phyloP scores from a whole-genome alignment of 2,888 invertebrate species.

The Syrista parreyssii region DNA sequence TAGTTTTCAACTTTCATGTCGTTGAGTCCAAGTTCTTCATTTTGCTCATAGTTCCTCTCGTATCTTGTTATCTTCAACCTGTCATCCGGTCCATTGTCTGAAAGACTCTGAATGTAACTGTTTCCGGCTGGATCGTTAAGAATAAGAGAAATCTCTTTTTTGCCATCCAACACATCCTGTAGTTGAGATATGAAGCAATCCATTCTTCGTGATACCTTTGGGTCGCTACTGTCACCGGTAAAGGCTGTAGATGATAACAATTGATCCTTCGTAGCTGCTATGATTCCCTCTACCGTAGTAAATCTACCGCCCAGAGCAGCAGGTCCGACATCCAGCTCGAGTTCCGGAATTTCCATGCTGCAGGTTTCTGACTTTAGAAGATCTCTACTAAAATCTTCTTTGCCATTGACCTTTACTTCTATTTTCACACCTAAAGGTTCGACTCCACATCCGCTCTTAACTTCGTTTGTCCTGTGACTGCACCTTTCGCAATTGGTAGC shows the following conservation, averaged over 20 bases:
- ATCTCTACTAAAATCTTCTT: slow-evolving; percentile 90
- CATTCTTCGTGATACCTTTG: slow-evolving; percentile 69
- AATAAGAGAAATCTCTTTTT: slow-evolving; percentile 77
- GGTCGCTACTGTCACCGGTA: slow-evolving; percentile 79
- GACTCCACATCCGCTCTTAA: slow-evolving; percentile 92
- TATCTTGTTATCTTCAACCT: slow-evolving; percentile 82
- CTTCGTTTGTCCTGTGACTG: slow-evolving; percentile 94
- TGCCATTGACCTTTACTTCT: slow-evolving; percentile 76
- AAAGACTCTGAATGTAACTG: slow-evolving; percentile 88
- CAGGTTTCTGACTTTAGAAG: slow-evolving; percentile 94
- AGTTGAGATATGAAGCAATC: slow-evolving; percentile 75
- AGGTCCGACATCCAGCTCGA: slow-evolving; percentile 88
- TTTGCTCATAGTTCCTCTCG: slow-evolving; percentile 87
- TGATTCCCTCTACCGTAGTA: slow-evolving; percentile 93
- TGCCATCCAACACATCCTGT: slow-evolving; percentile 74
- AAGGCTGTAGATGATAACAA: slow-evolving; percentile 75
- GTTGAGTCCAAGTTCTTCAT: slow-evolving; percentile 94
- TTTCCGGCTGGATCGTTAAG: slow-evolving; percentile 98
- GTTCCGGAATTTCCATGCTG: slow-evolving; percentile 82
- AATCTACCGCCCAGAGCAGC: slow-evolving; percentile 91
- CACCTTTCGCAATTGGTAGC: slow-evolving; percentile 92
- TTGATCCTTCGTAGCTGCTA: slow-evolving; percentile 83
- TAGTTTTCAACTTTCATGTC: slow-evolving; percentile 96
- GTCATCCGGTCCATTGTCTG: slow-evolving; percentile 76
- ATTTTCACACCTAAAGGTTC: slow-evolving; percentile 84